phyloP scores from a whole-genome alignment of 2,113 vertebrate species.

The Callipepla californica region DNA sequence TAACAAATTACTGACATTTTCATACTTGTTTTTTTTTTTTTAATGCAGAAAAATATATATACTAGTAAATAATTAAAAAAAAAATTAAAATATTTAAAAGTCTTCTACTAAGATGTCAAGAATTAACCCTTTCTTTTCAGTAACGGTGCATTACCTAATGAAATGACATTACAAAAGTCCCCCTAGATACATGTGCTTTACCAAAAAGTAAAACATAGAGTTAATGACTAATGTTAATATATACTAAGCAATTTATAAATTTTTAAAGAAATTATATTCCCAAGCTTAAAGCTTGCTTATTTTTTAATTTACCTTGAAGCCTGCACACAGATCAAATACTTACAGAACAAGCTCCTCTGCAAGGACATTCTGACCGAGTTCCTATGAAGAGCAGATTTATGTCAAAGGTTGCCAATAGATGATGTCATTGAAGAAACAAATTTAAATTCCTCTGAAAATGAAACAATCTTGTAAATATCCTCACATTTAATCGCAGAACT shows the following conservation, averaged over 20 bases:
- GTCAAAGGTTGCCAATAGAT: constrained; percentile 18
- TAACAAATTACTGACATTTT: not conserved
- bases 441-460: not conserved
- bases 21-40: not conserved
- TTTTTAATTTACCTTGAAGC: not conserved
- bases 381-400: constrained; percentile 26
- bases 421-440: not conserved
- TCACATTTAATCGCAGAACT: constrained; percentile 12
- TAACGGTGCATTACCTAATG: not conserved
- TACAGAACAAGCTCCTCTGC: not conserved
- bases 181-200: not conserved
- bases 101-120: not conserved
- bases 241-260: not conserved
- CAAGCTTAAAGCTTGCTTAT: not conserved
- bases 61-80: not conserved
- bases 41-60: not conserved
- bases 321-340: not conserved
- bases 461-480: constrained; percentile 26
- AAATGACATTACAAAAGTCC: not conserved
- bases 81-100: not conserved
- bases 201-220: not conserved
- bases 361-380: not conserved
- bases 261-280: not conserved
- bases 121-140: not conserved
- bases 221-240: not conserved